These are phyloP conservation scores for Bungarus multicinctus DNA, from an alignment of 2,113 vertebrate genomes.

Conservation along the genomic window DNA sequence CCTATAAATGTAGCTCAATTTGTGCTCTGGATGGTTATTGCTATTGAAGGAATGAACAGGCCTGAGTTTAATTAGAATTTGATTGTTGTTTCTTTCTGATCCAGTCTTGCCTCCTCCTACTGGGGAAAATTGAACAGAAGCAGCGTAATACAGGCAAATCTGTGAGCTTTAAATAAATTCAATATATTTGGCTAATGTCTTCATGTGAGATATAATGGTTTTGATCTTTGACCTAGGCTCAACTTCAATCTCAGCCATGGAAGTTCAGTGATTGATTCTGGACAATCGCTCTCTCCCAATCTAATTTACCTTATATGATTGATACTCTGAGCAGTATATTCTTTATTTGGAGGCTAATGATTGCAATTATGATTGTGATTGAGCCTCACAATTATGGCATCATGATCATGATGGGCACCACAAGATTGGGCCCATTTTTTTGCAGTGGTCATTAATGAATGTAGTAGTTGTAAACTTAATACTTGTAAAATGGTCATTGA, in stretches of 20 bases:
- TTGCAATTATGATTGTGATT: not conserved
- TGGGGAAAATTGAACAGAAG: not conserved
- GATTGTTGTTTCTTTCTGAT: conserved; percentile 9
- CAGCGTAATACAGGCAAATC: not conserved
- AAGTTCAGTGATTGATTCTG: not conserved
- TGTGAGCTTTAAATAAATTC: not conserved
- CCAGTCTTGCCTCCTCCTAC: not conserved
- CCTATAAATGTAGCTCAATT: conserved; percentile 7
- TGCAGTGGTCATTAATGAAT: not conserved
- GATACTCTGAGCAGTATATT: not conserved
- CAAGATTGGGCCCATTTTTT: not conserved
- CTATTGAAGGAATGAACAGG: not conserved
- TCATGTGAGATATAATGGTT: not conserved
- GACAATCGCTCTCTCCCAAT: not conserved
- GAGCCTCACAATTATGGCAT: not conserved
- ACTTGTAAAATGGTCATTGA: not conserved
- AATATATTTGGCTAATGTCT: not conserved
- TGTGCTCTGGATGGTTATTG: conserved; percentile 11
- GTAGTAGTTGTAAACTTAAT: not conserved
- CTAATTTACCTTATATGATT: not conserved
- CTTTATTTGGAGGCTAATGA: not conserved
- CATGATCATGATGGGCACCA: not conserved
- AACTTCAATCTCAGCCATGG: not conserved
- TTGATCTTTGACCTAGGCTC: not conserved
- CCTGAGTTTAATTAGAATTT: conserved; percentile 17